Evolutionary conservation across 2,113 vertebrate genomes (phyloP).

Genomic region (Coreoperca whiteheadi): DNA sequence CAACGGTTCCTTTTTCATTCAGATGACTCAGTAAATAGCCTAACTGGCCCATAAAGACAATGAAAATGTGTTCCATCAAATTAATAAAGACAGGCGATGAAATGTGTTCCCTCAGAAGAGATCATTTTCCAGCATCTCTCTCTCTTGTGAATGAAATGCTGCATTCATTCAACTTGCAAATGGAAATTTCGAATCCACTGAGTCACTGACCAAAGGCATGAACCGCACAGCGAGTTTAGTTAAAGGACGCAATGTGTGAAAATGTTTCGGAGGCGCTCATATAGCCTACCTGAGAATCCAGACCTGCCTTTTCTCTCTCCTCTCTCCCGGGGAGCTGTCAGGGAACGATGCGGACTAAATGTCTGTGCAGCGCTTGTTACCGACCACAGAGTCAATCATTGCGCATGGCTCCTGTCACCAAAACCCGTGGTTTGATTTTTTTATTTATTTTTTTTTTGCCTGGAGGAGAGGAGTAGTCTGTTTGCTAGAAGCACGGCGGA

Average conservation of each 20-base stretch:
- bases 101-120: conserved; percentile 30
- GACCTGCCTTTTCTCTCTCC: conserved; percentile 32
- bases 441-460: too few relatives aligned
- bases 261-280: conserved; percentile 39
- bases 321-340: conserved; percentile 64
- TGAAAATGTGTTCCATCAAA: conserved; percentile 41
- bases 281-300: conserved; percentile 76
- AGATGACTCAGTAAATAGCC: conserved; percentile 29
- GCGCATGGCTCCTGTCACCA: conserved; percentile 76
- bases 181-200: conserved; percentile 30
- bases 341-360: conserved; percentile 77
- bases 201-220: conserved; percentile 45
- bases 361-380: conserved; percentile 61
- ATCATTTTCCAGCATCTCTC: conserved; percentile 18
- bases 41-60: conserved; percentile 34
- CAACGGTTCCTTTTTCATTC: conserved; percentile 17
- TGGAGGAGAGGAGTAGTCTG: conserved; percentile 55
- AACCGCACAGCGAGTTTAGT: conserved; percentile 16
- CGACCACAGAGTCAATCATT: conserved; percentile 68
- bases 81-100: conserved; percentile 48
- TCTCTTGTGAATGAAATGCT: conserved; percentile 74
- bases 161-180: conserved; percentile 72
- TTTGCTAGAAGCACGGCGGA: conserved; percentile 49
- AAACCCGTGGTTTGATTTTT: conserved; percentile 28
- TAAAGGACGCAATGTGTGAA: conserved; percentile 34